Evolutionary conservation across 2,113 vertebrate species (phyloP).

Genomic region (Epinephelus lanceolatus): DNA sequence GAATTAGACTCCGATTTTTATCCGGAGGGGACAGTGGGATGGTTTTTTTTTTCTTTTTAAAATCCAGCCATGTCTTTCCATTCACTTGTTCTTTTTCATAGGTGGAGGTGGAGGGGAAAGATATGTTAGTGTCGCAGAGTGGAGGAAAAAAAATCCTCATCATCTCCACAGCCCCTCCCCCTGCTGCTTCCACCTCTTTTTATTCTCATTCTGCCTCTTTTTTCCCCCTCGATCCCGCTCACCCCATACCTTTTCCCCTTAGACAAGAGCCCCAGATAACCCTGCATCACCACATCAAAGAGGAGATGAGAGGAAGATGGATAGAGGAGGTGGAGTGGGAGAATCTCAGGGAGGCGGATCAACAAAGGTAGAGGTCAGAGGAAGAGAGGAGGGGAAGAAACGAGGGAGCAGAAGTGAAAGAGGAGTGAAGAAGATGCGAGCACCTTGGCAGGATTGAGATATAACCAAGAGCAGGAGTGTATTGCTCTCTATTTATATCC

Average conservation of each 20-base stretch:
- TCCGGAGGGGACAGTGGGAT: conserved; percentile 25
- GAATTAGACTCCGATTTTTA: conserved; percentile 43
- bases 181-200: conserved; percentile 20
- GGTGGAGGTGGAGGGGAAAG: conserved; percentile 56
- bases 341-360: conserved; percentile 44
- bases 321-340: conserved; percentile 49
- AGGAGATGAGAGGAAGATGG: conserved; percentile 68
- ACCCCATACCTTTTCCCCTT: conserved; percentile 48
- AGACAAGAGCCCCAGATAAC: conserved; percentile 75
- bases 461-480: conserved; percentile 73
- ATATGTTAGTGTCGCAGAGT: conserved; percentile 45
- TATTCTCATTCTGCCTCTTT: conserved; percentile 8
- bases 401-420: not conserved
- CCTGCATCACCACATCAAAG: conserved; percentile 78
- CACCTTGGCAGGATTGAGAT: conserved; percentile 80
- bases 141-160: conserved; percentile 3
- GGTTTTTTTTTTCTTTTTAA: not conserved
- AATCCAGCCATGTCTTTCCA: conserved; percentile 29
- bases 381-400: conserved; percentile 9
- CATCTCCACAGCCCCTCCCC: conserved; percentile 9
- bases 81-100: not conserved
- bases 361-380: conserved; percentile 60
- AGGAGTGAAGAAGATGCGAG: conserved; percentile 76
- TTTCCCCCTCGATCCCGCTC: conserved; percentile 23
- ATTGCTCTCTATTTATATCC: conserved; percentile 48